Conservation (phyloP, 2,797 vertebrate species). For the Tympanoctomys barrerae region DNA sequence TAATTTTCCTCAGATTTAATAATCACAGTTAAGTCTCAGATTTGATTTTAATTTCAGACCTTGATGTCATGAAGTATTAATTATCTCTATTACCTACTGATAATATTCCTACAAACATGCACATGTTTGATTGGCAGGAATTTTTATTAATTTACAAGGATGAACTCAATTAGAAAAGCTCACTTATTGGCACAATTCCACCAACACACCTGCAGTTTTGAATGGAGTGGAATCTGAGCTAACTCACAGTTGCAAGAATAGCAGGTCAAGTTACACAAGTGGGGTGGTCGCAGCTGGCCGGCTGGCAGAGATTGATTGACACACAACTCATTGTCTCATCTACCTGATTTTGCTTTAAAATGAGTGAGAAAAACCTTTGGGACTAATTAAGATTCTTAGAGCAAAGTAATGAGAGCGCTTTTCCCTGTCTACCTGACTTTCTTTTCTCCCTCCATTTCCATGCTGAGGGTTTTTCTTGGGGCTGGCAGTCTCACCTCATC, state of each 20-base stretch:
- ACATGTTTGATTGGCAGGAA: constrained; percentile 83
- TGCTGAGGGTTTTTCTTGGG: constrained; percentile 86
- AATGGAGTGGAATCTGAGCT: constrained; percentile 81
- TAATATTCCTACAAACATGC: constrained; percentile 84
- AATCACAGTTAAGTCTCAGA: constrained; percentile 84
- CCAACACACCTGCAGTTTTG: constrained; percentile 80
- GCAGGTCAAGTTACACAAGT: constrained; percentile 76
- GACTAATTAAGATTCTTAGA: constrained; percentile 91
- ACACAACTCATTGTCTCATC: constrained; percentile 83
- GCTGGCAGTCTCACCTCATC: constrained; percentile 84
- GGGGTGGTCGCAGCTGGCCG: constrained; percentile 73
- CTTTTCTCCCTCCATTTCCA: constrained; percentile 65
- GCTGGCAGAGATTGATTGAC: constrained; percentile 83
- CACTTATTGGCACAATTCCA: constrained; percentile 84
- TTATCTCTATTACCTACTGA: constrained; percentile 85
- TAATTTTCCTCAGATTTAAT: constrained; percentile 87
- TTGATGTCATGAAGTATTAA: constrained; percentile 85
- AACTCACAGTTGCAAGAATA: constrained; percentile 78
- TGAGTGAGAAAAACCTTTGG: constrained; percentile 85
- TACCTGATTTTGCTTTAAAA: constrained; percentile 85
- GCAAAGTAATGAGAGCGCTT: constrained; percentile 86
- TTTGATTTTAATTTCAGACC: constrained; percentile 87
- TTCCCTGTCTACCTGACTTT: constrained; percentile 75
- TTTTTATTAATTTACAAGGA: constrained; percentile 88
- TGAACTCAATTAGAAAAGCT: constrained; percentile 87